Evolutionary conservation across 2,113 vertebrate genomes (phyloP).

Genomic region (Sylvia atricapilla): DNA sequence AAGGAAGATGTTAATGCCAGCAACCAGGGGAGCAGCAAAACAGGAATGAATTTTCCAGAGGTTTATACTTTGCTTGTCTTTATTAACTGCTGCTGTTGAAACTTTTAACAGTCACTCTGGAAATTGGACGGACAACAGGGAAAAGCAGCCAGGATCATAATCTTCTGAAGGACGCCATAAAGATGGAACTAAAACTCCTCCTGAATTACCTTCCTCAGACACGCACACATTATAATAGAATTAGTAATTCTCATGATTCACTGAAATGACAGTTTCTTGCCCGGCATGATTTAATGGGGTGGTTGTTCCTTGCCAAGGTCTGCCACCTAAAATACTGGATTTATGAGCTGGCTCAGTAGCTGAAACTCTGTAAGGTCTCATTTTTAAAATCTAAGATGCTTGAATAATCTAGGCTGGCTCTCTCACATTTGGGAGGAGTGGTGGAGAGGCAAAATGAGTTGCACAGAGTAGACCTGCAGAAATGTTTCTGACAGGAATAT

Average conservation of each 20-base stretch:
- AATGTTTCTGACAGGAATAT: conserved; percentile 4
- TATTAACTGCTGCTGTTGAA: neutral
- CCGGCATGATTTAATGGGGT: conserved; percentile 59
- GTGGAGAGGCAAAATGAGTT: neutral
- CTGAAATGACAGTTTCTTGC: conserved; percentile 29
- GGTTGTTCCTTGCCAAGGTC: conserved; percentile 41
- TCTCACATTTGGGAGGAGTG: neutral
- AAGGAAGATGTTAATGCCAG: neutral
- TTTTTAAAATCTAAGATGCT: conserved; percentile 19
- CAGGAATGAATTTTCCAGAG: neutral
- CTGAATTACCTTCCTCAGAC: conserved; percentile 17
- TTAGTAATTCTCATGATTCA: conserved; percentile 42
- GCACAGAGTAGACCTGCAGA: neutral
- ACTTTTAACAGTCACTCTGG: neutral
- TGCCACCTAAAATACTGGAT: conserved; percentile 48
- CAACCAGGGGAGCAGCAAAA: neutral
- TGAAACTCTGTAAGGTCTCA: conserved; percentile 24
- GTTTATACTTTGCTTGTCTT: conserved; percentile 20
- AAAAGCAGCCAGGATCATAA: conserved; percentile 9
- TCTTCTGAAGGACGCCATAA: conserved; percentile 35
- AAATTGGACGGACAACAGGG: neutral
- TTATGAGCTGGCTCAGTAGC: conserved; percentile 42
- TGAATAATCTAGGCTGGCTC: neutral
- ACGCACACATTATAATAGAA: conserved; percentile 28
- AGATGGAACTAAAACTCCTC: conserved; percentile 28